Conservation (phyloP, 2,113 vertebrate species). For the Macquaria australasica region DNA sequence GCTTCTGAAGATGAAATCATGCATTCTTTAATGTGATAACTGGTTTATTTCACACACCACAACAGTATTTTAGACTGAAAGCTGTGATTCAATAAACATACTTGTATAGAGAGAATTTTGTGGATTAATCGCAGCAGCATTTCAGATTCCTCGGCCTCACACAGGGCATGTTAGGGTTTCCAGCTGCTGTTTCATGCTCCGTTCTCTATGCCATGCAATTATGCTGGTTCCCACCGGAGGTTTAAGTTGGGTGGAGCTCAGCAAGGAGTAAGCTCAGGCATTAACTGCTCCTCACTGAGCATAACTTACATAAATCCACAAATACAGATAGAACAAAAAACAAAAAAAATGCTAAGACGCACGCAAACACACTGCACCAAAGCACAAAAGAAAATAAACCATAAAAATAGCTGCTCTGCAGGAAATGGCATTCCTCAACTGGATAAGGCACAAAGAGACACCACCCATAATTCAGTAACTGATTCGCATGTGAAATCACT, state of each 20-base stretch:
- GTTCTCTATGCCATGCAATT: conserved; percentile 73
- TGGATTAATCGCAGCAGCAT: conserved; percentile 59
- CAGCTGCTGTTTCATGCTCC: conserved; percentile 77
- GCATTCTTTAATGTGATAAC: conserved; percentile 24
- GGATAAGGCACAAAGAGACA: conserved; percentile 43
- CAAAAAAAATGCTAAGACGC: conserved; percentile 24
- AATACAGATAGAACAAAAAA: conserved; percentile 48
- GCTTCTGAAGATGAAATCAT: conserved; percentile 17
- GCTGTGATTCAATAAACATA: conserved; percentile 50
- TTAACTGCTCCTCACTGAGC: conserved; percentile 67
- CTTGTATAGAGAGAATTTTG: conserved; percentile 34
- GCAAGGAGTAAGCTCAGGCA: conserved; percentile 66
- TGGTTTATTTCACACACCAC: conserved; percentile 19
- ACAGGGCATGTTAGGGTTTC: conserved; percentile 52
- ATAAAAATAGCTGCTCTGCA: conserved; percentile 37
- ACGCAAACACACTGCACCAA: conserved; percentile 38
- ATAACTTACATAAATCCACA: conserved; percentile 59
- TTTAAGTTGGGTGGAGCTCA: conserved; percentile 74
- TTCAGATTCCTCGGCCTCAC: conserved; percentile 59
- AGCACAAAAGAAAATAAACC: conserved; percentile 61
- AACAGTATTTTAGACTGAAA: conserved; percentile 48
- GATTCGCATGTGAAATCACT: conserved; percentile 39
- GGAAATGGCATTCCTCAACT: conserved; percentile 59
- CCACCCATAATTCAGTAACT: conserved; percentile 50
- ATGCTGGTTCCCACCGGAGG: conserved; percentile 76